phyloP scores from a whole-genome alignment of 1,140 invertebrate genomes.

The Pseudomyrmex concolor region DNA sequence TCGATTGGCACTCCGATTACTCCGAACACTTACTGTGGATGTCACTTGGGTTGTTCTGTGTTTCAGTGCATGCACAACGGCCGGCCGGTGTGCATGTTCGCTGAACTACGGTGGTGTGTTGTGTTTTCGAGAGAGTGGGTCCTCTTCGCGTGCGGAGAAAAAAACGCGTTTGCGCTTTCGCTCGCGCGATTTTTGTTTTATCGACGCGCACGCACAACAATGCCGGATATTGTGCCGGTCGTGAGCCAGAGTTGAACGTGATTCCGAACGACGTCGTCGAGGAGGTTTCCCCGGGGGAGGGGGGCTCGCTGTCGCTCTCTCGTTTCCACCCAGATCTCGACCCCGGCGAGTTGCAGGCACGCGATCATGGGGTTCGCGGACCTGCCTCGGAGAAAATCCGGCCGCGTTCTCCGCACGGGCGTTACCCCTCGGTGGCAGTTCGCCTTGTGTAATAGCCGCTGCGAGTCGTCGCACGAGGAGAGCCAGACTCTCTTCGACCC shows the following conservation, averaged over 20 bases:
- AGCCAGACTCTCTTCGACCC: slow-evolving; percentile 10
- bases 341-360: slow-evolving; percentile 26
- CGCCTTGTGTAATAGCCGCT: slow-evolving; percentile 34
- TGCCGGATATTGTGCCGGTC: not conserved
- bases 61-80: slow-evolving; percentile 79
- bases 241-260: not conserved
- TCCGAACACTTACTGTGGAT: no score
- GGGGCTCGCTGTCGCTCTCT: slow-evolving; percentile 48
- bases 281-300: slow-evolving; percentile 55
- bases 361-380: slow-evolving; percentile 53
- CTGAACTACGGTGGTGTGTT: slow-evolving; percentile 37
- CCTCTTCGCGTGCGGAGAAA: not conserved
- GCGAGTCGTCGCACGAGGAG: slow-evolving; percentile 28
- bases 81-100: slow-evolving; percentile 79
- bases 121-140: not conserved
- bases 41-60: slow-evolving; percentile 56
- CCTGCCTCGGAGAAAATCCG: slow-evolving; percentile 54
- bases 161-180: not conserved
- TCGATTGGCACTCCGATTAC: slow-evolving; percentile 34
- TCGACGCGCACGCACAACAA: not conserved
- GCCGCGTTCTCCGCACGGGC: slow-evolving; percentile 61
- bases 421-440: slow-evolving; percentile 55
- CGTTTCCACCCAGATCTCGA: slow-evolving; percentile 8
- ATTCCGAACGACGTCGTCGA: slow-evolving; percentile 40
- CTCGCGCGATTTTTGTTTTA: not conserved